phyloP scores from a whole-genome alignment of 2,888 invertebrate genomes.

The Hirtodrosophila trivittata region DNA sequence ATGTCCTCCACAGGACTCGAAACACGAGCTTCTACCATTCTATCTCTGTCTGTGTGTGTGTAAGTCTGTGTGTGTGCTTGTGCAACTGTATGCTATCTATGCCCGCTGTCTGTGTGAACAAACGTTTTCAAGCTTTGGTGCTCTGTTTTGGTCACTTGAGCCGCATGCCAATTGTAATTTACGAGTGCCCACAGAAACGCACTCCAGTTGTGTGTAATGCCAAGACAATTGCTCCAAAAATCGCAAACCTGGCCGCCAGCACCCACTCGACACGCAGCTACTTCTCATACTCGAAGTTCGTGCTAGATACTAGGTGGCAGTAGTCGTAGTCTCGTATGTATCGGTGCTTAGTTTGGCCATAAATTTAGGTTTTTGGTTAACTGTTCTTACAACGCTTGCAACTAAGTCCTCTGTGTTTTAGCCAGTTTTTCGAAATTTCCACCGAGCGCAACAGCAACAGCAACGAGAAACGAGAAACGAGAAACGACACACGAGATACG shows the following conservation, averaged over 20 bases:
- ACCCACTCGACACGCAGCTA: slow-evolving; percentile 7
- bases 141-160: slow-evolving; percentile 49
- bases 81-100: slow-evolving; percentile 3
- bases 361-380: slow-evolving; percentile 72
- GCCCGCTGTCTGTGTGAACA: slow-evolving; percentile 18
- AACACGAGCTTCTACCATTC: too few relatives aligned
- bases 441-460: slow-evolving; percentile 29
- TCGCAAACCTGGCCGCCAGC: slow-evolving; percentile 19
- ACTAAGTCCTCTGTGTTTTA: slow-evolving; percentile 32
- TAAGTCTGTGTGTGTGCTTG: background rate
- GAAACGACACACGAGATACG: too few relatives aligned
- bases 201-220: slow-evolving; percentile 43
- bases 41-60: background rate
- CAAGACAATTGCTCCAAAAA: slow-evolving; percentile 62
- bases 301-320: background rate
- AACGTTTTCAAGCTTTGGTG: slow-evolving; percentile 32
- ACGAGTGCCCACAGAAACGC: slow-evolving; percentile 57
- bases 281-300: slow-evolving; percentile 1
- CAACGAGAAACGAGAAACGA: background rate
- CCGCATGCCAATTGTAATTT: slow-evolving; percentile 69
- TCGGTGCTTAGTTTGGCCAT: slow-evolving; percentile 54
- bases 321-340: slow-evolving; percentile 18
- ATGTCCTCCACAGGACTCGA: slow-evolving; percentile 24
- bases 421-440: slow-evolving; percentile 39
- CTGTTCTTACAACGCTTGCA: slow-evolving; percentile 34